Percentiles rank a stretch among this genome's conserved stretches.
phyloP scores from a whole-genome alignment of 2,888 invertebrate species.

The Silvanus unidentatus region DNA sequence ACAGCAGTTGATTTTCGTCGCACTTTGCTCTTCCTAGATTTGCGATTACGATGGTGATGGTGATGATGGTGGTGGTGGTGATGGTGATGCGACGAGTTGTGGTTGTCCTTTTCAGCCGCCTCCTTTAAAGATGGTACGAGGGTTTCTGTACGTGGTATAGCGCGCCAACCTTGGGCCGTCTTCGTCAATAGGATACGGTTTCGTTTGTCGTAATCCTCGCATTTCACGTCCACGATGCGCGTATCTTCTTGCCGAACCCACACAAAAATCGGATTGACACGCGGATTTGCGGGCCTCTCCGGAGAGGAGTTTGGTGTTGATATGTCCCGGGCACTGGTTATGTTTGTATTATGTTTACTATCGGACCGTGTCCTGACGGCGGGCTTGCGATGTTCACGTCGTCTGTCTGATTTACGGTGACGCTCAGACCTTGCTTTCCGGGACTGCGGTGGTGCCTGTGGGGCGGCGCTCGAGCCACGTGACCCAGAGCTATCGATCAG shows the following conservation, averaged over 20 bases:
- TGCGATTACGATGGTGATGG: constrained; percentile 28
- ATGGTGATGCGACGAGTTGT: constrained; percentile 47
- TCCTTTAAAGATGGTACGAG: constrained; percentile 48
- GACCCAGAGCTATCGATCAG: constrained; percentile 46
- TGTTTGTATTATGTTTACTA: constrained; percentile 20
- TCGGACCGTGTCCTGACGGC: constrained; percentile 27
- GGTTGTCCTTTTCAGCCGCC: constrained; percentile 35
- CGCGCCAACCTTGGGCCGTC: constrained; percentile 75
- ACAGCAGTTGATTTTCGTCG: constrained; percentile 41
- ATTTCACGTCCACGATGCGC: constrained; percentile 75
- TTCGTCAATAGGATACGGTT: constrained; percentile 79
- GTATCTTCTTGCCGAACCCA: constrained; percentile 79
- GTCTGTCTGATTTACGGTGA: constrained; percentile 48
- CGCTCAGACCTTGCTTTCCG: constrained; percentile 45
- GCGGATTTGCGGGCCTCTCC: constrained; percentile 51
- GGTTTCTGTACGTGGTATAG: constrained; percentile 71
- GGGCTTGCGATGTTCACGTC: constrained; percentile 41
- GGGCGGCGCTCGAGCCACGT: constrained; percentile 43
- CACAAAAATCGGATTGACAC: constrained; percentile 76
- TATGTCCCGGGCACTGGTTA: constrained; percentile 16
- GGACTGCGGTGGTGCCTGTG: constrained; percentile 42
- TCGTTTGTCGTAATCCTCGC: constrained; percentile 81
- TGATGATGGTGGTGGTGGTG: constrained; percentile 25
- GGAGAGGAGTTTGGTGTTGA: constrained; percentile 29
- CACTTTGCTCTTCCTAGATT: constrained; percentile 32